Percentiles rank a stretch among this genome's conserved stretches.
phyloP scores from a whole-genome alignment of 2,888 invertebrate species.

The Hoplodrina blanda region DNA sequence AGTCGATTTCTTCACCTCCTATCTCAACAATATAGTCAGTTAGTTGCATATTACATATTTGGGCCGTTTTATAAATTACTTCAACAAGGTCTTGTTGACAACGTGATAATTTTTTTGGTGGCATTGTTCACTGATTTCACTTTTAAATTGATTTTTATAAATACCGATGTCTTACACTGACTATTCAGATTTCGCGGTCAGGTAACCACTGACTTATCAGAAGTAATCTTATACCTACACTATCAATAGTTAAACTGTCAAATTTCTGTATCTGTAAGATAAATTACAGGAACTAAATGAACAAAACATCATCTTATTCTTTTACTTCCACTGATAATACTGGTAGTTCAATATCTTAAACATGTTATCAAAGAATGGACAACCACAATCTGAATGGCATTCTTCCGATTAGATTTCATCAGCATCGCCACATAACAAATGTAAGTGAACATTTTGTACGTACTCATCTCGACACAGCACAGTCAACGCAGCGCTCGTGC shows the following conservation, averaged over 20 bases:
- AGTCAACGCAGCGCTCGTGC: background rate
- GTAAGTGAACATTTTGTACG: slow-evolving; percentile 12
- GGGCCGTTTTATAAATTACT: slow-evolving; percentile 75
- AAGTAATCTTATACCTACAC: slow-evolving; percentile 36
- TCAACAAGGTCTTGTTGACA: slow-evolving; percentile 74
- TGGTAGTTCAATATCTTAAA: slow-evolving; percentile 7
- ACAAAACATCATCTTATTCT: slow-evolving; percentile 19
- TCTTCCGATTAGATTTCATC: slow-evolving; percentile 18
- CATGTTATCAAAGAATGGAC: slow-evolving; percentile 11
- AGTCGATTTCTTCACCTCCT: slow-evolving; percentile 77
- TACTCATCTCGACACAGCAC: slow-evolving; percentile 11
- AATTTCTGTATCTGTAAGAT: slow-evolving; percentile 45
- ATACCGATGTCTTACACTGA: slow-evolving; percentile 36
- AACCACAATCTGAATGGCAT: slow-evolving; percentile 36
- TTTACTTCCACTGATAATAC: slow-evolving; percentile 15
- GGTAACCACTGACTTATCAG: slow-evolving; percentile 44
- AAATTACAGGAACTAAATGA: slow-evolving; percentile 38
- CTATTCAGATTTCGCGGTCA: slow-evolving; percentile 25
- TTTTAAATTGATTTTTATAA: slow-evolving; percentile 42
- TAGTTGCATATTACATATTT: slow-evolving; percentile 68
- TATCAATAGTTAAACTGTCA: slow-evolving; percentile 49
- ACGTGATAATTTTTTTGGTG: slow-evolving; percentile 77
- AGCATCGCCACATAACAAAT: slow-evolving; percentile 2
- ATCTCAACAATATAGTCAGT: slow-evolving; percentile 69
- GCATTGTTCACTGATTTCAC: slow-evolving; percentile 70